phyloP scores from a whole-genome alignment of 2,888 invertebrate genomes.

The Nomada ruficornis region DNA sequence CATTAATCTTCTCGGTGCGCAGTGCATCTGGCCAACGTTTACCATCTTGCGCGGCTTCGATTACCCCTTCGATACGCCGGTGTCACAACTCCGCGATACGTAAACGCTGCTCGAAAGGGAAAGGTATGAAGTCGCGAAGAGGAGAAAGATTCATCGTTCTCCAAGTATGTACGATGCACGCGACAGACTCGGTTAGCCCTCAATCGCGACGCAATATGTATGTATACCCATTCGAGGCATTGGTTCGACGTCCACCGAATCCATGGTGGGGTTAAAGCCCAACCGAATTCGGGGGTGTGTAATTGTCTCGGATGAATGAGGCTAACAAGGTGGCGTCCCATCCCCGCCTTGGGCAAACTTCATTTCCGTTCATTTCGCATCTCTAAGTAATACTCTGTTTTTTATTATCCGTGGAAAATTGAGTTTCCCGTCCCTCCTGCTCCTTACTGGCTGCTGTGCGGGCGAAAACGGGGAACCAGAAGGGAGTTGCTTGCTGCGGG shows the following conservation, averaged over 20 bases:
- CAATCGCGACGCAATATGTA: slow-evolving; percentile 4
- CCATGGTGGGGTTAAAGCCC: slow-evolving; percentile 24
- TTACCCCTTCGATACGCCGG: slow-evolving; percentile 50
- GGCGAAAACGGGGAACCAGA: slow-evolving; percentile 4
- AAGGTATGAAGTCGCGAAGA: not conserved
- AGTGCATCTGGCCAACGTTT: slow-evolving; percentile 53
- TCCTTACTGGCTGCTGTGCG: not conserved
- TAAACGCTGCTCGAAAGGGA: not conserved
- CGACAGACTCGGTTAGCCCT: not conserved
- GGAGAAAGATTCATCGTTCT: not conserved
- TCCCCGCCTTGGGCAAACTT: slow-evolving; percentile 49
- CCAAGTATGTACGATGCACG: not conserved
- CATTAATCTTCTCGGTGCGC: slow-evolving; percentile 62
- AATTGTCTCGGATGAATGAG: slow-evolving; percentile 43
- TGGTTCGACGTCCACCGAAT: slow-evolving; percentile 8
- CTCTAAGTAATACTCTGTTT: slow-evolving; percentile 65
- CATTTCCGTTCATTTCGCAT: slow-evolving; percentile 58
- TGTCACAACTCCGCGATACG: slow-evolving; percentile 38
- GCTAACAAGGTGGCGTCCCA: slow-evolving; percentile 52
- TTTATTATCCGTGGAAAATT: slow-evolving; percentile 73
- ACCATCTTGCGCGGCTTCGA: slow-evolving; percentile 50
- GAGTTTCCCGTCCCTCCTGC: slow-evolving; percentile 62
- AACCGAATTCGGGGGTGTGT: slow-evolving; percentile 33
- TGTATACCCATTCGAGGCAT: slow-evolving; percentile 12
- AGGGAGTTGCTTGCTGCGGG: not conserved